A percentile compares a stretch with the other conserved stretches of the same genome.
These are phyloP conservation scores for Saccopteryx leptura DNA, from an alignment of 2,113 vertebrate genomes.

Conservation along the genomic window DNA sequence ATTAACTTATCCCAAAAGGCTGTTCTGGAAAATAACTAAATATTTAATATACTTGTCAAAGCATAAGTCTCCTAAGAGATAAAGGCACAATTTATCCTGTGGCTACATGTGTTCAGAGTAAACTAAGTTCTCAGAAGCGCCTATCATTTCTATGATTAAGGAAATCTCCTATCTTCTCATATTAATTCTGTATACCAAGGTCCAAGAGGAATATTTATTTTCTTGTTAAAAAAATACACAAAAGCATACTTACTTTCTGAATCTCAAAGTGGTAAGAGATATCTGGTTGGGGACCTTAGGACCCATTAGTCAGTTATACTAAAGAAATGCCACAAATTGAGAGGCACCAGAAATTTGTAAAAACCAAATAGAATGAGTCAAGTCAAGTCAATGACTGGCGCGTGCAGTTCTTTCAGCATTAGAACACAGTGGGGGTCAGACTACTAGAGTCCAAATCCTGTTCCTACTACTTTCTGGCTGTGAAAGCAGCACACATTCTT, in stretches of 20 bases:
- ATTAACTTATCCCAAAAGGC: constrained; percentile 26
- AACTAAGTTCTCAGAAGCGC: constrained; percentile 12
- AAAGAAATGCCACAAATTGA: constrained; percentile 39
- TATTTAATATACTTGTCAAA: constrained; percentile 50
- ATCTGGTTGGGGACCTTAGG: background rate
- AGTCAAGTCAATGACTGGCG: background rate
- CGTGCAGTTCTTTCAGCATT: background rate
- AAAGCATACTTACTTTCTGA: constrained; percentile 7
- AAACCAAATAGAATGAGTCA: background rate
- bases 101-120: constrained; percentile 36
- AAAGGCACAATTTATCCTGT: constrained; percentile 45
- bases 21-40: constrained; percentile 46
- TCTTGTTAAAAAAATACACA: background rate
- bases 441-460: background rate
- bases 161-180: constrained; percentile 47
- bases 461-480: background rate
- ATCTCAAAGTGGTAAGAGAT: background rate
- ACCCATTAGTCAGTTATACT: background rate
- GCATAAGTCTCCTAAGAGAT: background rate
- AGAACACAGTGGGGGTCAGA: background rate
- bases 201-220: constrained; percentile 15
- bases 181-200: constrained; percentile 46
- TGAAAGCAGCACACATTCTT: background rate
- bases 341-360: background rate
- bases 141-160: background rate